Evolutionary conservation across 2,888 invertebrate species (phyloP), one percentile per base, ranked within the genome.

Genomic region (Rhagophthalmus giganteus): DNA sequence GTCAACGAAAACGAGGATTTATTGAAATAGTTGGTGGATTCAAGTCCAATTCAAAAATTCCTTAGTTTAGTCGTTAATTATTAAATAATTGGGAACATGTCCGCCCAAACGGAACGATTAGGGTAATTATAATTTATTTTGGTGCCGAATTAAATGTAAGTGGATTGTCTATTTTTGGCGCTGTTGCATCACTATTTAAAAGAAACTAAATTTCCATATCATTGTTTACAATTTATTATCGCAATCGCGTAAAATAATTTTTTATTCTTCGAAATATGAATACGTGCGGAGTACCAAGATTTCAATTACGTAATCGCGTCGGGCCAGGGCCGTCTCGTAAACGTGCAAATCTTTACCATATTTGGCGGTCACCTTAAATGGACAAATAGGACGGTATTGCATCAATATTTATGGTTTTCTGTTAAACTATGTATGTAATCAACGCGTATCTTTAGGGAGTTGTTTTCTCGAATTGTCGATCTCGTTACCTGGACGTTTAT

Each of bases 321-420:
- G 16, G 40, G 37, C 47, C 53, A 46, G 11, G 53, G 53, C 31
- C 53, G 13, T 37, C 11, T 42, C 14, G 31, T 26, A 27, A 47
- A 38, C 35, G 27, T 40, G 40, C 35, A 47, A 47, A 53, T 47
- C 42, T 9, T 41, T 31, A 42, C 53, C 53, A 35, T 53, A 53
- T 37, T 35, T 32, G 41, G 46, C 2, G 15, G 25, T 12, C 11
- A 30, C 53, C 42, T 7, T 53, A 47, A 37, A 47, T 42, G 53
- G 53, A 37, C 14, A 53, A 47, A 47, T 53, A 41, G 53, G 53
- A 41, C 47, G 42, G 27, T 37, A 35, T 51, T 51, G 40, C 46
- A 46, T 47, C 46, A 46, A 46, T 51, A 46, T 51, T 51, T 51
- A 40, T 40, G 40, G 38, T 38, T 50, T 39, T 42, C 30, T 44